These are phyloP conservation scores for Paratilapia polleni DNA, from an alignment of 2,113 vertebrate genomes.

Conservation along the genomic window DNA sequence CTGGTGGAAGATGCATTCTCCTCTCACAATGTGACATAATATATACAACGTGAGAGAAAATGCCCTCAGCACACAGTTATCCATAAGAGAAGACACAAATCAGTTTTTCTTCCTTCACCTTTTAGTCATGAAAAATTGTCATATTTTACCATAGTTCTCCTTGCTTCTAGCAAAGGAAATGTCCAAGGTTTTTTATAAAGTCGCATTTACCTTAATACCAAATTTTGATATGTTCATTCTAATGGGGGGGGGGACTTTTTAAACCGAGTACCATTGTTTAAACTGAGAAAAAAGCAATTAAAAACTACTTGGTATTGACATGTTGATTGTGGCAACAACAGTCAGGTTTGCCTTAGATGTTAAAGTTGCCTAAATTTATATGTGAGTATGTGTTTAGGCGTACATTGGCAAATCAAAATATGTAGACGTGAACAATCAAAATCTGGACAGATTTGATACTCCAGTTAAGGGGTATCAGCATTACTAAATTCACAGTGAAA, in stretches of 20 bases:
- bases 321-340: background rate
- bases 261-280: no score
- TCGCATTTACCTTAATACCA: no score
- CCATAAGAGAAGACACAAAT: no score
- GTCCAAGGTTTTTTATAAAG: no score
- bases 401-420: background rate
- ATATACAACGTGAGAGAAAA: background rate
- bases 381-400: background rate
- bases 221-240: no score
- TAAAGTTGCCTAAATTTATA: background rate
- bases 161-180: no score
- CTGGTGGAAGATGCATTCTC: background rate
- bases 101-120: no score
- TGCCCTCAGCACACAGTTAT: background rate
- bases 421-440: background rate
- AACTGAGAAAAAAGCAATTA: rapidly evolving
- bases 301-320: background rate
- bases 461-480: background rate
- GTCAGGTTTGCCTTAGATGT: background rate
- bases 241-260: no score
- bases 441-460: background rate
- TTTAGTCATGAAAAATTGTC: no score
- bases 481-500: background rate
- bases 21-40: no score
- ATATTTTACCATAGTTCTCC: no score